Base-by-base conservation (phyloP, 1,140 invertebrate genomes). In the Saxidomus purpurata region DNA sequence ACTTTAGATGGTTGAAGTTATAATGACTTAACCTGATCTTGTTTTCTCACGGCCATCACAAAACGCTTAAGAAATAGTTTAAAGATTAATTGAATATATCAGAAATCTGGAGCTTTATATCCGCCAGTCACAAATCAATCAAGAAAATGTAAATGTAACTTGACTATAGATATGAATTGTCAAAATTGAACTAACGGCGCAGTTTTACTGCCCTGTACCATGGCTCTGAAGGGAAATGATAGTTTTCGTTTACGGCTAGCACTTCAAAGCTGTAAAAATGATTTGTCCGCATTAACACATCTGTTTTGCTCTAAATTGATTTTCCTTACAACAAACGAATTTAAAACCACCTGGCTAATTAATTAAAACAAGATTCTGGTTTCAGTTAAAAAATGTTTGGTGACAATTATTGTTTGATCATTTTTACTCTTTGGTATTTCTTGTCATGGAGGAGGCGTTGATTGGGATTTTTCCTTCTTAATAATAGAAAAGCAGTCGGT, bases 61-160 rank as follows among this genome's bases (percentile, higher is more conserved):
- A 79, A 49, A 52, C 31, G 34, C 76, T 79, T 79, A 79, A 15
- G 34, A 71, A 71, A 19, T 49, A 28, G 13, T 55, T 47, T 77
- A 28, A 79, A 34, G 76, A 79, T 79, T 55, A 79, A 79, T 79
- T 79, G 47, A 55, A 49, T 52, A 55, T 79, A 55, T 79, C 49
- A 71, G 17, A 38, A 38, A 19, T 36, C 19, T 38, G 34, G 34
- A 28, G 67, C 67, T 36, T 71, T 0, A 71, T 28, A 71, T 4
- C 67, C 15, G 22, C 67, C 67, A 71, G 67, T 17, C 67, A 71
- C 67, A 71, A 71, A 71, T 71, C 67, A 38, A 71, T 71, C 34
- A 71, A 38, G 34, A 3, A 67, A 36, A 38, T 17, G 36, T 38
- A 36, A 38, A 40, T 0, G 36, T 40, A 71, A 71, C 67, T 22